Percentiles rank a stretch among this genome's conserved stretches.
phyloP scores from a whole-genome alignment of 92 coral and sea anemone genomes.

The Pocillopora meandrina region DNA sequence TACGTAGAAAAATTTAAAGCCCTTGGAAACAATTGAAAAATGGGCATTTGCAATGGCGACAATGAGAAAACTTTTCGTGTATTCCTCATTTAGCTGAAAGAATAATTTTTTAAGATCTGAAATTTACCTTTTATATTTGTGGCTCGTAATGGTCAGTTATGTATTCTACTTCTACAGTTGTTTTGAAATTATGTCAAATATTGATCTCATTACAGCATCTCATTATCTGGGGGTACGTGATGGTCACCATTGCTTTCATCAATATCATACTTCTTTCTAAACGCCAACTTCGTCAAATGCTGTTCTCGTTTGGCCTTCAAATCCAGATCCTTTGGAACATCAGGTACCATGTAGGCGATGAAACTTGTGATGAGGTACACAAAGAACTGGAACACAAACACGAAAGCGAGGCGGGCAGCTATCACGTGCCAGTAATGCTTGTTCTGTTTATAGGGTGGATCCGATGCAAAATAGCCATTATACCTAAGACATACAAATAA shows the following conservation, averaged over 20 bases:
- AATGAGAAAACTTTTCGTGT: no score
- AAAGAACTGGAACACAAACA: conserved; percentile 86
- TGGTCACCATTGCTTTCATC: not conserved
- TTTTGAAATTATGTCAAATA: no score
- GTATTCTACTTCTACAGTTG: no score
- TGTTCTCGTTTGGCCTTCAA: conserved; percentile 71
- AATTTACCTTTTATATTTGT: no score
- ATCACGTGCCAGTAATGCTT: conserved; percentile 93
- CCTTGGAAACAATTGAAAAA: no score
- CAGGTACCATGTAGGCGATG: conserved; percentile 79
- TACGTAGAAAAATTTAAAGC: no score
- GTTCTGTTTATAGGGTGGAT: conserved; percentile 57
- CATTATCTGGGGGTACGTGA: conserved; percentile 12
- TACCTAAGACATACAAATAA: conserved; percentile 49
- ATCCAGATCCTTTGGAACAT: conserved; percentile 69
- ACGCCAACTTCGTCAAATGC: conserved; percentile 41
- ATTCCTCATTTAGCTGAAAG: no score
- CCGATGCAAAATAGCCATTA: conserved; percentile 73
- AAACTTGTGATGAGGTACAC: conserved; percentile 74
- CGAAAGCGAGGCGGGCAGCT: conserved; percentile 95
- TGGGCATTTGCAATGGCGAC: no score
- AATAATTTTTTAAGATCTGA: no score
- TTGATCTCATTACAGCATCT: conserved; percentile 41
- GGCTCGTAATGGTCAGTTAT: no score
- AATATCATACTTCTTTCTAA: conserved; percentile 12